Evolutionary conservation across 2,797 vertebrate species (phyloP), one percentile per base, ranked within the genome.

Genomic region (Coranthus polyacanthus): DNA sequence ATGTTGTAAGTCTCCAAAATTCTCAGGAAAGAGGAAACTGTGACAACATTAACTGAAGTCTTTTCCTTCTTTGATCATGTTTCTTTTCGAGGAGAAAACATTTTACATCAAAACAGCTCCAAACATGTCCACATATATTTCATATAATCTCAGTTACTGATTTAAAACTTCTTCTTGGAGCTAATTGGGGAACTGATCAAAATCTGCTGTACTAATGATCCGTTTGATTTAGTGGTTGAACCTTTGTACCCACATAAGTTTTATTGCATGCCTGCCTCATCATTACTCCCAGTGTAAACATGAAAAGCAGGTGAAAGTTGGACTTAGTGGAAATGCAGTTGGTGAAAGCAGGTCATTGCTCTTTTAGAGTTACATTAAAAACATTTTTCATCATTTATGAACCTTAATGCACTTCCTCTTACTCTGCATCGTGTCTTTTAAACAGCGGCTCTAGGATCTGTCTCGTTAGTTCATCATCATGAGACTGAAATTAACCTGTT

Each of bases 1-100:
- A 72, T 62, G 63, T 17, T 45, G 50, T n/a, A 50, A 10, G 36
- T 65, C 34, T 54, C 4, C 11, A 13, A 12, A 54, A 63, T 43
- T 11, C 7, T 29, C 16, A 34, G 12, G 6, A 68, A 57, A 47
- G 56, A 45, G 17, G 5, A 17, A 34, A 21, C 5, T 32, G 24
- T 10, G 24, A 21, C 18, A 5, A 45, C 12, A 43, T 22, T 11
- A 8, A 9, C 18, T 6, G 6, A 7, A 42, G n/a, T 21, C 3
- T 17, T 18, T 47, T 16, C 5, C 18, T 9, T 0, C 26, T 29
- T 29, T 29, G 26, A 29, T 29, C 3, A 29, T 36, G 3, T 15
- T 20, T 22, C n/a, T n/a, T n/a, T n/a, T n/a, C n/a, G n/a, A n/a
- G n/a, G n/a, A n/a, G n/a, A n/a, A n/a, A n/a, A n/a, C n/a, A n/a